Percentiles rank a stretch among this genome's conserved stretches.
Evolutionary conservation across 2,113 vertebrate species (phyloP).

Genomic region (Pipa parva): DNA sequence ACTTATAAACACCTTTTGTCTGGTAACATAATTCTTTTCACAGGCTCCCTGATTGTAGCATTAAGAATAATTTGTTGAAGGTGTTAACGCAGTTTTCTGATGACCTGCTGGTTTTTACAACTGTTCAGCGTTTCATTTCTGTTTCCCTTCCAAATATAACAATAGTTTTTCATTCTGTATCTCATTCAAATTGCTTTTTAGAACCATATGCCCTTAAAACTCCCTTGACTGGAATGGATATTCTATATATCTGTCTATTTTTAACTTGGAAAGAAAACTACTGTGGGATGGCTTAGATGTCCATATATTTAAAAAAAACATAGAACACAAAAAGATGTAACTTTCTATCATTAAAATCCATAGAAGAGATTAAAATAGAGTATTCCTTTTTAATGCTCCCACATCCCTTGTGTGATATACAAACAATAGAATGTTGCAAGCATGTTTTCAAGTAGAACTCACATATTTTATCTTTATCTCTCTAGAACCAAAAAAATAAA

Average conservation of each 20-base stretch:
- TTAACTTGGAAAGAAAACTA: background rate
- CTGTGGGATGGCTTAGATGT: background rate
- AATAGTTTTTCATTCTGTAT: background rate
- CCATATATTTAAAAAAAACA: background rate
- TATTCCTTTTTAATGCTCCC: too few relatives aligned
- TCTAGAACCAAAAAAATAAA: too few relatives aligned
- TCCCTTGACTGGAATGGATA: background rate
- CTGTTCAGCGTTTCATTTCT: background rate
- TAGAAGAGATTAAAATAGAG: background rate
- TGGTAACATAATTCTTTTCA: constrained; percentile 19
- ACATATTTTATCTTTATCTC: too few relatives aligned
- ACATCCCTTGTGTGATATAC: too few relatives aligned
- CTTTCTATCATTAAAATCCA: background rate
- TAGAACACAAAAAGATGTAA: background rate
- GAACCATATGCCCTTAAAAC: background rate
- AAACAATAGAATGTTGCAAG: too few relatives aligned
- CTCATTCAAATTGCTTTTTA: background rate
- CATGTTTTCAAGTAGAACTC: too few relatives aligned
- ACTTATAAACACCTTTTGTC: constrained; percentile 22
- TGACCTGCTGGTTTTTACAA: constrained; percentile 50
- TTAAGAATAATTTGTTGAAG: constrained; percentile 38
- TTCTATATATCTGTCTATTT: background rate
- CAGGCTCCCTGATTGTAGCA: constrained; percentile 43
- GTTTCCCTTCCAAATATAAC: background rate
- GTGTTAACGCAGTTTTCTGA: constrained; percentile 51